phyloP scores from a whole-genome alignment of 2,113 vertebrate species.

The Apus apus region DNA sequence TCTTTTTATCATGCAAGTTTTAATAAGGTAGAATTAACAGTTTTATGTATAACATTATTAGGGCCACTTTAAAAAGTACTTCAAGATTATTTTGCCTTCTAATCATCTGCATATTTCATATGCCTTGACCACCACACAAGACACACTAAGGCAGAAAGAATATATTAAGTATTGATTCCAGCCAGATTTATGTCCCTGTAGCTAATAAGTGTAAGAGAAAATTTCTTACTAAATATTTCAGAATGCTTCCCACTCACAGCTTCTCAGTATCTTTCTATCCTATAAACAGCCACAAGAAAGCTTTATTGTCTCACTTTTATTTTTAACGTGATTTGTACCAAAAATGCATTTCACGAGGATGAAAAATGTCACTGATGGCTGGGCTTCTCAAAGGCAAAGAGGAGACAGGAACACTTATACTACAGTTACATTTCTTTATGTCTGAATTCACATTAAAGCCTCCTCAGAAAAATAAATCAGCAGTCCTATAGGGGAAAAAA shows the following conservation, averaged over 20 bases:
- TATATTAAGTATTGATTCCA: neutral
- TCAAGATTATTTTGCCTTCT: neutral
- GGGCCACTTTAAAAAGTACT: neutral
- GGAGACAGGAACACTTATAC: rapidly evolving
- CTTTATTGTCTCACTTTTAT: neutral
- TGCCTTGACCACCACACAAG: neutral
- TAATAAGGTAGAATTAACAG: neutral
- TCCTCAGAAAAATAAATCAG: neutral
- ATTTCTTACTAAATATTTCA: neutral
- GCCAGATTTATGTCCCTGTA: neutral
- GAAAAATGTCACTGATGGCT: neutral
- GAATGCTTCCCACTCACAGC: neutral
- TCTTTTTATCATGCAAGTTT: neutral
- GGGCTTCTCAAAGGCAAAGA: neutral
- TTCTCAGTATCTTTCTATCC: neutral
- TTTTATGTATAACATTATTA: neutral
- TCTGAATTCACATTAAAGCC: neutral
- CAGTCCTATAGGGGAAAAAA: neutral
- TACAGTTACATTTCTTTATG: neutral
- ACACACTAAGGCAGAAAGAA: neutral
- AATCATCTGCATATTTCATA: neutral
- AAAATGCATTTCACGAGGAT: neutral
- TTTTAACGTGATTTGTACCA: neutral
- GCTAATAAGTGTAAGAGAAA: neutral
- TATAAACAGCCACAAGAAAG: neutral